These are phyloP conservation scores for Rapana venosa DNA, from an alignment of 2,888 invertebrate genomes.

Conservation along the genomic window DNA sequence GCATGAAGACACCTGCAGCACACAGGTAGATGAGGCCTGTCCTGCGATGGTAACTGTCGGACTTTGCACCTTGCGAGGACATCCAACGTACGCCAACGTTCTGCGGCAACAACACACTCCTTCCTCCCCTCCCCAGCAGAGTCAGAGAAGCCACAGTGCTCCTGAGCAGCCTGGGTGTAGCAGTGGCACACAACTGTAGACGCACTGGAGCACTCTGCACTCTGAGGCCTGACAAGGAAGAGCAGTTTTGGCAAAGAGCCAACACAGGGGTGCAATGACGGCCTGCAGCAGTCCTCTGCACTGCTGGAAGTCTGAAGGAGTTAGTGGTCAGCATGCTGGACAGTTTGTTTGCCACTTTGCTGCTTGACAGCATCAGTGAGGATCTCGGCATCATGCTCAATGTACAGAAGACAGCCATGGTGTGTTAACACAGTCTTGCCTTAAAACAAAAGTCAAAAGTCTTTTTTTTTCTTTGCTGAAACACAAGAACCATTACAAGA, in stretches of 20 bases:
- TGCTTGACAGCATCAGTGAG: neutral
- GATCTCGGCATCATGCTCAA: neutral
- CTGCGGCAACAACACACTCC: constrained; percentile 23
- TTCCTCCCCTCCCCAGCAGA: neutral
- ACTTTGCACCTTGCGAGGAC: neutral
- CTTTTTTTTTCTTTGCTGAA: too few relatives aligned
- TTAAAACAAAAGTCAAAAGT: too few relatives aligned
- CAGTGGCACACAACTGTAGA: neutral
- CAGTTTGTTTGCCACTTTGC: neutral
- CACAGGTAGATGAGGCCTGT: constrained; percentile 62
- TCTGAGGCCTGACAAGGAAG: too few relatives aligned
- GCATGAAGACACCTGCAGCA: constrained; percentile 77
- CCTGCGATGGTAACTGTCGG: constrained; percentile 33
- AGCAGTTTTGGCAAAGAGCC: constrained; percentile 12
- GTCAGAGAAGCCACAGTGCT: neutral
- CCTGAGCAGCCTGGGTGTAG: neutral
- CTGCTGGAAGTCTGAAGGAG: neutral
- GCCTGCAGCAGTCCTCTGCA: neutral
- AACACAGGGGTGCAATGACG: neutral
- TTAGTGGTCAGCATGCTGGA: neutral
- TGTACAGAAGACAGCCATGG: neutral
- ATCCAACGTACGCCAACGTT: neutral
- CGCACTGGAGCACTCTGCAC: neutral
- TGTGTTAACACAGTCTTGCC: neutral
- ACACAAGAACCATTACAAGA: too few relatives aligned